Conservation (phyloP, 2,888 invertebrate genomes). For the Hecatera dysodea region DNA sequence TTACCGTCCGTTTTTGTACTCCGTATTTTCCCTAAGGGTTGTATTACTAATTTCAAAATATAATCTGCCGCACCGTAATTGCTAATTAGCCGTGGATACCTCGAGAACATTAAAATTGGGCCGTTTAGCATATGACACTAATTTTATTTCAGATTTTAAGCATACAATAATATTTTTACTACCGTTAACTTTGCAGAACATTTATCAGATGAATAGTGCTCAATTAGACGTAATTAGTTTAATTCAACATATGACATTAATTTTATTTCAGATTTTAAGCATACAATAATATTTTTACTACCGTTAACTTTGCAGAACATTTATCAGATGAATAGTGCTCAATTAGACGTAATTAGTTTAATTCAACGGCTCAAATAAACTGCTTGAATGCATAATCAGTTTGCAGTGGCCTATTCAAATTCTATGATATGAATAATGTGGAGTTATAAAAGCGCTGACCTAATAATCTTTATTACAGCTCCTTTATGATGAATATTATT, state of each 20-base stretch:
- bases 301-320: background rate
- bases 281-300: slow-evolving; percentile 6
- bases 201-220: background rate
- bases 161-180: slow-evolving; percentile 7
- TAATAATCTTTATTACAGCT: slow-evolving; percentile 24
- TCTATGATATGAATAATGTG: slow-evolving; percentile 5
- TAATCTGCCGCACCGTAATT: slow-evolving; percentile 57
- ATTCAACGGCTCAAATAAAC: slow-evolving; percentile 12
- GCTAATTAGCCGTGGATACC: slow-evolving; percentile 48
- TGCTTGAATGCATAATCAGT: background rate
- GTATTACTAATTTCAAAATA: slow-evolving; percentile 46
- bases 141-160: slow-evolving; percentile 13
- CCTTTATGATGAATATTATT: slow-evolving; percentile 35
- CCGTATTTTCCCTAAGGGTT: slow-evolving; percentile 42
- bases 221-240: background rate
- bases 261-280: slow-evolving; percentile 3
- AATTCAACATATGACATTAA: no score
- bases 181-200: background rate
- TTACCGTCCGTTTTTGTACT: slow-evolving; percentile 15
- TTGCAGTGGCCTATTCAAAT: slow-evolving; percentile 4
- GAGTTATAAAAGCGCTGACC: slow-evolving; percentile 20
- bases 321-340: background rate
- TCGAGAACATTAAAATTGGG: slow-evolving; percentile 32
- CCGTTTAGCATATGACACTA: slow-evolving; percentile 36
- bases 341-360: background rate